A percentile compares a stretch with the other conserved stretches of the same genome.
Conservation (phyloP, 1,140 invertebrate genomes). For the Ceratoteleas bidentatus region DNA sequence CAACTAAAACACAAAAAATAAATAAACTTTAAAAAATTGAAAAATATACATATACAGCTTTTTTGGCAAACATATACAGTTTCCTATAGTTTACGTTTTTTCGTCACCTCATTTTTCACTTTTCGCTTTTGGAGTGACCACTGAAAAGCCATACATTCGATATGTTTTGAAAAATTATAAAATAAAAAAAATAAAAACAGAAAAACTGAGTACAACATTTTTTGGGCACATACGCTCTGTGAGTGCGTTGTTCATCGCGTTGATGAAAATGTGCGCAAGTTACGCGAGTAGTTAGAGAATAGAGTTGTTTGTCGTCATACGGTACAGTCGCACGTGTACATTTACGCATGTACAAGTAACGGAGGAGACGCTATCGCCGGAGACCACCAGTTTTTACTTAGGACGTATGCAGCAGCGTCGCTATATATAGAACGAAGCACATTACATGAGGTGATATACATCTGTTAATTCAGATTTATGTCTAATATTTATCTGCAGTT, state of each 20-base stretch:
- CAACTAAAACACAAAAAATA: too few relatives aligned
- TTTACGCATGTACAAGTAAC: slow-evolving; percentile 45
- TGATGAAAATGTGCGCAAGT: slow-evolving; percentile 67
- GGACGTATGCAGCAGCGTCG: slow-evolving; percentile 32
- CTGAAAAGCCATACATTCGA: too few relatives aligned
- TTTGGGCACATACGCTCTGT: slow-evolving; percentile 25
- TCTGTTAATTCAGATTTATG: slow-evolving; percentile 62
- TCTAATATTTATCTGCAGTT: slow-evolving; percentile 55
- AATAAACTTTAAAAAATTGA: too few relatives aligned
- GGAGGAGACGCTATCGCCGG: slow-evolving; percentile 53
- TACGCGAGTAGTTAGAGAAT: slow-evolving; percentile 58
- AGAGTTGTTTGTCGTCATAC: slow-evolving; percentile 64
- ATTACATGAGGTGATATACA: slow-evolving; percentile 53
- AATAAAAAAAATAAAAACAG: too few relatives aligned
- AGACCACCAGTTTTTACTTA: slow-evolving; percentile 54
- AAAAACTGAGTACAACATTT: too few relatives aligned
- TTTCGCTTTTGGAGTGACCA: too few relatives aligned
- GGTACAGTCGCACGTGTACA: slow-evolving; percentile 38
- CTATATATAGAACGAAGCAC: slow-evolving; percentile 57
- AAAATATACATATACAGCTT: too few relatives aligned
- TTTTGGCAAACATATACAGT: too few relatives aligned
- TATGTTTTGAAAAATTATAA: too few relatives aligned
- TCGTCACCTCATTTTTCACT: too few relatives aligned
- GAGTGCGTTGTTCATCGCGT: slow-evolving; percentile 54
- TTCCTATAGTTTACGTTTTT: too few relatives aligned